A percentile compares a stretch with the other conserved stretches of the same genome.
These are phyloP conservation scores for Tychaedon coryphoeus DNA, from an alignment of 2,113 vertebrate genomes.

Conservation along the genomic window DNA sequence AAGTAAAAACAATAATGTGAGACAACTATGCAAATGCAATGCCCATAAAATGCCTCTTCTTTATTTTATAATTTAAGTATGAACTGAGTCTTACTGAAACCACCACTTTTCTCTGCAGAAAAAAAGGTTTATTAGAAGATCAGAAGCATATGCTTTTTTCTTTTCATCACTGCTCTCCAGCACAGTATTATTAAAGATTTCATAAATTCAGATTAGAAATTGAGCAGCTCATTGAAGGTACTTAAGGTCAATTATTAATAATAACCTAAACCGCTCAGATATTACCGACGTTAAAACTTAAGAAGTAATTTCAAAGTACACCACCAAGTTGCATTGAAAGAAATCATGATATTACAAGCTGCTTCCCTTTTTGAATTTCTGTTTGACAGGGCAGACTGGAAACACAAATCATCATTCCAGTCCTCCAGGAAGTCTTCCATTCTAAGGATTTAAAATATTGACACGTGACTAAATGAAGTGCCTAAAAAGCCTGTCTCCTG, in stretches of 20 bases:
- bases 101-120: fast-evolving
- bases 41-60: neutral
- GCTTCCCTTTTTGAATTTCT: neutral
- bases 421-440: neutral
- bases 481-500: neutral
- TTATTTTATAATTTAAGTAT: neutral
- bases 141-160: neutral
- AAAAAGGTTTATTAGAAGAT: neutral
- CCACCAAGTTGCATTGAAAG: neutral
- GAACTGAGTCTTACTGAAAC: neutral
- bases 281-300: neutral
- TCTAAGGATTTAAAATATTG: neutral
- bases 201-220: neutral
- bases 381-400: neutral
- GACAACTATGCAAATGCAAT: neutral
- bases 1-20: neutral
- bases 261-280: neutral
- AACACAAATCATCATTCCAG: neutral
- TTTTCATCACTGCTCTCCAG: neutral
- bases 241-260: neutral
- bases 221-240: neutral
- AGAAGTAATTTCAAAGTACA: neutral
- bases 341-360: neutral
- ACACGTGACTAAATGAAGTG: neutral
- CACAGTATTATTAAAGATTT: neutral